Evolutionary conservation across 2,113 vertebrate species (phyloP).

Genomic region (Aptenodytes forsteri): DNA sequence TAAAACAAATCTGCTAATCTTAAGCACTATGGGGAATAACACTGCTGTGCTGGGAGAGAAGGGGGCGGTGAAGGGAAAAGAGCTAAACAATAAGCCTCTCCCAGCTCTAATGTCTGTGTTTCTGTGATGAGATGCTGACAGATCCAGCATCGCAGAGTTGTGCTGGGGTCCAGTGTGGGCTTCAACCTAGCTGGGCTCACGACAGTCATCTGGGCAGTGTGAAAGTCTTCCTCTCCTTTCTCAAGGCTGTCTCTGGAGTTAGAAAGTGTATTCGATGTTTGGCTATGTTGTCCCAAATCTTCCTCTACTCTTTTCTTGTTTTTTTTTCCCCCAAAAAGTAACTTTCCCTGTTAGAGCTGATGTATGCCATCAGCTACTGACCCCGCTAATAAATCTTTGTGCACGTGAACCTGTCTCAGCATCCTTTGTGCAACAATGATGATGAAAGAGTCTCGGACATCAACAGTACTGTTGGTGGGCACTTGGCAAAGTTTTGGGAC

Average conservation of each 20-base stretch:
- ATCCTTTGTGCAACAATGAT: background rate
- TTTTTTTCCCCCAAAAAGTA: background rate
- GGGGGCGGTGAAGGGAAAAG: background rate
- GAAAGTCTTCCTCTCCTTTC: background rate
- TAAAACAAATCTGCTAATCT: constrained; percentile 22
- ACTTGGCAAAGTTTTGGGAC: background rate
- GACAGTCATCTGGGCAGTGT: background rate
- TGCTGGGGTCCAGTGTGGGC: fast-evolving
- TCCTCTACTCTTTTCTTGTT: background rate
- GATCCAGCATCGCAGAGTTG: fast-evolving
- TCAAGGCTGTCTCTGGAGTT: background rate
- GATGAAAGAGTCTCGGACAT: background rate
- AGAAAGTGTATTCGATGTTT: background rate
- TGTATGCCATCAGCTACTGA: background rate
- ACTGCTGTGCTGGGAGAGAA: background rate
- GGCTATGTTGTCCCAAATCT: background rate
- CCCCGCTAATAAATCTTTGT: fast-evolving
- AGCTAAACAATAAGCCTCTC: background rate
- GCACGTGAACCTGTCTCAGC: fast-evolving
- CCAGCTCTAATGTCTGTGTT: background rate
- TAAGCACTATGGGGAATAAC: background rate
- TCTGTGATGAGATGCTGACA: background rate
- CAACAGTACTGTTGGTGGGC: background rate
- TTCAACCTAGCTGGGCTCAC: background rate
- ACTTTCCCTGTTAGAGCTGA: background rate